Base-by-base conservation (phyloP, 2,888 invertebrate species). In the Acronicta psi region DNA sequence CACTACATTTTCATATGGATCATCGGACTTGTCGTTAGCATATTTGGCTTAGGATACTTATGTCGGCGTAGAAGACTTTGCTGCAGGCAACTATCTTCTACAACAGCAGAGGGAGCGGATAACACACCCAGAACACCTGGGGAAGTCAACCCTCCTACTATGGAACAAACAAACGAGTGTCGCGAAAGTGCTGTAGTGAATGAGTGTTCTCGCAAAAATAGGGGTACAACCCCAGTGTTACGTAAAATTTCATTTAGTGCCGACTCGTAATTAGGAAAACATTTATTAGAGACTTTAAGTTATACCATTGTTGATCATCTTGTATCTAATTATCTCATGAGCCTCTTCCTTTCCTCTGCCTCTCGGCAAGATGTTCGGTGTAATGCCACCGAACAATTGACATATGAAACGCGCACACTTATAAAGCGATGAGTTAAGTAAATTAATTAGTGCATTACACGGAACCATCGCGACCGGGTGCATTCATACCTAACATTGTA, bases 351-450 rank as follows among this genome's bases (percentile, higher is more conserved):
- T 18, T 18, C 11, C 1, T 20, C 17, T 17, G 41, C 41, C 41
- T 13, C 41, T 41, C 18, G 41, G 41, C 41, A 41, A 41, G 41
- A 41, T 41, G 18, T 41, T 41, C 41, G 41, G 20, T 41, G 20
- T 20, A 41, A 41, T 41, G 41, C 4, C 20, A 14, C 37, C 16
- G 37, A 37, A 37, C 37, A 9, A 29, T 29, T 29, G 25, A 29
- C 25, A 10, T 29, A 9, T 1, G 9, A 29, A 10, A 10, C 25
- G 25, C 10, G 25, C 10, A 9, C 25, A 29, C 25, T 10, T 29
- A 29, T 29, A 29, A n/a, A n/a, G n/a, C n/a, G n/a, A n/a, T n/a
- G n/a, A n/a, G n/a, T n/a, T n/a, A n/a, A n/a, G n/a, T n/a, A n/a
- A n/a, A n/a, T n/a, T n/a, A n/a, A n/a, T n/a, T n/a, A n/a, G n/a